Percentiles rank a stretch among this genome's conserved stretches.
Evolutionary conservation across 2,888 invertebrate species (phyloP).

Genomic region (Entomobrya multifasciata): DNA sequence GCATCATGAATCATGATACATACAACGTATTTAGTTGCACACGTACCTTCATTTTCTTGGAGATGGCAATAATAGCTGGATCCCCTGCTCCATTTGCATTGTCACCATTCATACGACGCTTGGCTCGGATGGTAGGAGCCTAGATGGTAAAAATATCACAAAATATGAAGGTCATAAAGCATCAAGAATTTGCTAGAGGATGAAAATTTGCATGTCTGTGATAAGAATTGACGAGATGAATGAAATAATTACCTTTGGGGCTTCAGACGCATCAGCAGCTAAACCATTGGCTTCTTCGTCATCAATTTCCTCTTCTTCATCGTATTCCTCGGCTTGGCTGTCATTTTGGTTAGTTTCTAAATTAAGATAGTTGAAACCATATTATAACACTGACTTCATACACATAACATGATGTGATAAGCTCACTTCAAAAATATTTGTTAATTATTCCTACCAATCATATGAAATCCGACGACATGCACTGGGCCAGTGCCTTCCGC

Average conservation of each 20-base stretch:
- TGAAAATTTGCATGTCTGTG: neutral
- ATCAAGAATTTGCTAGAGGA: neutral
- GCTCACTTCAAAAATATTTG: no score
- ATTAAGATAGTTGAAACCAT: neutral
- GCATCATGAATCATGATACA: neutral
- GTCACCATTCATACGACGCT: slow-evolving; percentile 19
- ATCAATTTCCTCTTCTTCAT: slow-evolving; percentile 48
- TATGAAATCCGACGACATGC: slow-evolving; percentile 57
- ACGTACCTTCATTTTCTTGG: slow-evolving; percentile 24
- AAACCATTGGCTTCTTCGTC: slow-evolving; percentile 38
- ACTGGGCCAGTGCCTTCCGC: slow-evolving; percentile 64
- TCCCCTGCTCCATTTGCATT: slow-evolving; percentile 19
- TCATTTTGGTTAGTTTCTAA: slow-evolving; percentile 26
- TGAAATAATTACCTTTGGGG: neutral
- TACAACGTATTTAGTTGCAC: neutral
- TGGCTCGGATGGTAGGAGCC: slow-evolving; percentile 14
- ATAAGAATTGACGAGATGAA: neutral
- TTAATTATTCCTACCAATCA: slow-evolving; percentile 59
- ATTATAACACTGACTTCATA: no score
- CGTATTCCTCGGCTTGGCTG: slow-evolving; percentile 37
- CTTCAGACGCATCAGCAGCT: neutral
- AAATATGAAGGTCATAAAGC: neutral
- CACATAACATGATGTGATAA: no score
- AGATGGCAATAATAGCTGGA: neutral
- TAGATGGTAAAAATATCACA: neutral